Evolutionary conservation across 2,888 invertebrate species (phyloP).

Genomic region (Eupithecia inturbata): DNA sequence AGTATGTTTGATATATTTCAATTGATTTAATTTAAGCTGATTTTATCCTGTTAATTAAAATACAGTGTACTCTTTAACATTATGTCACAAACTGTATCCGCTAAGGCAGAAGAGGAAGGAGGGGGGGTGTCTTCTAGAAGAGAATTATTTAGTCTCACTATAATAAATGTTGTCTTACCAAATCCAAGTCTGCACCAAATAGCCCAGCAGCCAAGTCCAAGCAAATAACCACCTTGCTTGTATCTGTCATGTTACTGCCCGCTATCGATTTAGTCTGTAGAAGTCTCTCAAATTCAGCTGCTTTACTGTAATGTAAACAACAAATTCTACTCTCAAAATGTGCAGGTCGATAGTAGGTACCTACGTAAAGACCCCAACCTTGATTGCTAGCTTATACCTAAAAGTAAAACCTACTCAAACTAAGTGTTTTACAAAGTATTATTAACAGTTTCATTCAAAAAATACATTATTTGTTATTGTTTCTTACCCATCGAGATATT

Average conservation of each 20-base stretch:
- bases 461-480: background rate
- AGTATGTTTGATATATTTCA: no score
- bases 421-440: background rate
- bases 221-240: constrained; percentile 85
- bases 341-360: background rate
- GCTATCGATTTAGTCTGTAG: constrained; percentile 74
- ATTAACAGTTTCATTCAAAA: background rate
- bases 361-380: background rate
- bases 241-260: constrained; percentile 80
- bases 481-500: no score
- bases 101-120: no score
- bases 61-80: no score
- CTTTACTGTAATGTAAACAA: constrained; percentile 74
- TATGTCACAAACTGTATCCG: no score
- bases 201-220: constrained; percentile 84
- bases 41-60: no score
- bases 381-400: background rate
- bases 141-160: no score
- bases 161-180: constrained; percentile 67
- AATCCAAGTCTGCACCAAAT: constrained; percentile 81
- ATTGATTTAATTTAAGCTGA: no score
- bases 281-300: constrained; percentile 79
- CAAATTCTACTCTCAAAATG: background rate
- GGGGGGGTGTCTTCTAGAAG: no score
- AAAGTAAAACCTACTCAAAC: background rate